Evolutionary conservation across 2,797 vertebrate species (phyloP), one percentile per base, ranked within the genome.

Genomic region (Chiloscyllium punctatum): DNA sequence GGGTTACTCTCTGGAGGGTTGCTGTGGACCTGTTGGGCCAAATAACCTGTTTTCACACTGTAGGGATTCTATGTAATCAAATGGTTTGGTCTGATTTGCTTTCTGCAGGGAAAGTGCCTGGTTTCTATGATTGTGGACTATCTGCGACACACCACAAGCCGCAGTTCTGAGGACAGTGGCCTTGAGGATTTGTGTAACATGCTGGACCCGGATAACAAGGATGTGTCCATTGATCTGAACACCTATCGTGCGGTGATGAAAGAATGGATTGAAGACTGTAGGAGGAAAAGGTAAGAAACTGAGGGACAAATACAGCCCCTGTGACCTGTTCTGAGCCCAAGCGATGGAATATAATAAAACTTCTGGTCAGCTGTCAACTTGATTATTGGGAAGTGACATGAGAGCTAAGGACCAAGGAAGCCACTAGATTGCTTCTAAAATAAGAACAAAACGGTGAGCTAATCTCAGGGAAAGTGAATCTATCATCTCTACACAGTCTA

Each of bases 61-160:
- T 1, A 48, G 42, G 42, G n/a, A n/a, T n/a, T n/a, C n/a, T n/a
- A n/a, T n/a, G n/a, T n/a, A 30, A 74, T 25, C n/a, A 86, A 62
- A 90, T n/a, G 53, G 1, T 16, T 91, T n/a, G 1, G 9, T 27
- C 33, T 15, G 30, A 57, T 91, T 48, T 96, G 23, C 72, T 96
- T 69, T 96, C 91, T 84, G 42, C 96, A 99, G 99, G 98, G 95
- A 99, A 98, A 97, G 98, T 99, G 86, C 97, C 97, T 0, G 98
- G 98, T 99, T 95, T 98, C 98, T 33, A 98, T 98, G 95, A 98
- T 99, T 42, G 97, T 98, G 95, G 98, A 99, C 96, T 99, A 98
- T 96, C 96, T 99, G 96, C 98, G 98, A 3, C 97, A 98, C 95
- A 98, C 97, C 0, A 98, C 98, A 25, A 98, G 98, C 53, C 97